Evolutionary conservation across 2,113 vertebrate genomes (phyloP), one percentile per base, ranked within the genome.

Genomic region (Australoheros scitulus): DNA sequence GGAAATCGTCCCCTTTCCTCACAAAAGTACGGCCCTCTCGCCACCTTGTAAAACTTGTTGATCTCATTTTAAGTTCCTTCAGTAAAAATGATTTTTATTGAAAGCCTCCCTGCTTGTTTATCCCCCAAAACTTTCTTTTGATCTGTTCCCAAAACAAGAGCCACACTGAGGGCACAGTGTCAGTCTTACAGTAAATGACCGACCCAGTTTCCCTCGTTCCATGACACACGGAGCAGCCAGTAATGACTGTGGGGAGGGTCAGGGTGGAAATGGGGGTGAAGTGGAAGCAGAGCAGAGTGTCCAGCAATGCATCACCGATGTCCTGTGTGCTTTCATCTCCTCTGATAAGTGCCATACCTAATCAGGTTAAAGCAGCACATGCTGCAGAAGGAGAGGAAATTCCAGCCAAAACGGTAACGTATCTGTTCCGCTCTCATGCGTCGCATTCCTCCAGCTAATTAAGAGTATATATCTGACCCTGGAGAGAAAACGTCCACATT

Each of bases 401-500:
- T 96, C 95, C 94, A 87, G 80, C 88, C 91, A 93, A 94, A 96
- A 96, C 87, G 94, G 94, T 95, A 95, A 96, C 93, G 91, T 96
- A 96, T 95, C 95, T 95, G 95, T 95, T 95, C 94, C 91, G 91
- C 94, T 95, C 92, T 95, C 93, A 95, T 95, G 96, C 91, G 77
- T 93, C 56, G 89, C 96, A 96, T 96, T 96, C 95, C 94, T 95
- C 81, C 58, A 56, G 94, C 94, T 96, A 95, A 96, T 96, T 96
- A 95, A 94, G 92, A 95, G 93, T 95, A 96, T 95, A 95, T 95
- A 96, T 95, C 94, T 96, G 96, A 96, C 96, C 95, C 94, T 81
- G 82, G 92, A 95, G 92, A 92, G 92, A 95, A 94, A 94, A 92
- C 22, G 89, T 94, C 91, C 92, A 91, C 93, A 94, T 95, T 93